A percentile compares a stretch with the other conserved stretches of the same genome.
phyloP scores from a whole-genome alignment of 2,797 vertebrate species.

The Serranus cabrilla region DNA sequence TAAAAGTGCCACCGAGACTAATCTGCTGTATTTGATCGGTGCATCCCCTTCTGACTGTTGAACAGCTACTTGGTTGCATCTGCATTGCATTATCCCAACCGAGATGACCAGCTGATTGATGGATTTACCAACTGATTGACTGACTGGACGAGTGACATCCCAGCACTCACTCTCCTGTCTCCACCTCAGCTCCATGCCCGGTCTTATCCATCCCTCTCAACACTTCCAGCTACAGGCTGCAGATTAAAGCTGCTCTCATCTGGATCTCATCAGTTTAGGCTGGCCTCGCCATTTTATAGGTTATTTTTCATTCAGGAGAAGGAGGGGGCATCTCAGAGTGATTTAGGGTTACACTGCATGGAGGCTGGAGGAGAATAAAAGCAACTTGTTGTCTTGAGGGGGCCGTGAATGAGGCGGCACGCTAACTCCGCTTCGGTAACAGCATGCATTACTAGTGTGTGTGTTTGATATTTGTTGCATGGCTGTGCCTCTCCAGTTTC shows the following conservation, averaged over 20 bases:
- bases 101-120: conserved; percentile 35
- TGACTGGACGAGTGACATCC: conserved; percentile 57
- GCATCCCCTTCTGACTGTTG: too few relatives aligned
- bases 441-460: conserved; percentile 32
- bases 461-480: conserved; percentile 50
- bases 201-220: conserved; percentile 61
- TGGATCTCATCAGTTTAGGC: conserved; percentile 78
- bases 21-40: too few relatives aligned
- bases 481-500: conserved; percentile 50
- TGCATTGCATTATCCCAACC: conserved; percentile 47
- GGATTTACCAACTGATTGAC: conserved; percentile 51
- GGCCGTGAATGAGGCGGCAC: conserved; percentile 51
- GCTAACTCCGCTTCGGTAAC: conserved; percentile 55
- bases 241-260: conserved; percentile 79
- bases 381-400: conserved; percentile 61
- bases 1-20: too few relatives aligned
- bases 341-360: conserved; percentile 74
- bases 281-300: conserved; percentile 62
- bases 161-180: conserved; percentile 47
- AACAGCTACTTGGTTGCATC: conserved; percentile 28
- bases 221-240: conserved; percentile 49
- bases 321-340: conserved; percentile 53
- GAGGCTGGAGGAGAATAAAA: conserved; percentile 77
- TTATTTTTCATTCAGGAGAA: conserved; percentile 76
- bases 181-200: conserved; percentile 43